A percentile compares a stretch with the other conserved stretches of the same genome.
phyloP scores from a whole-genome alignment of 2,113 vertebrate genomes.

The Mungos mungo region DNA sequence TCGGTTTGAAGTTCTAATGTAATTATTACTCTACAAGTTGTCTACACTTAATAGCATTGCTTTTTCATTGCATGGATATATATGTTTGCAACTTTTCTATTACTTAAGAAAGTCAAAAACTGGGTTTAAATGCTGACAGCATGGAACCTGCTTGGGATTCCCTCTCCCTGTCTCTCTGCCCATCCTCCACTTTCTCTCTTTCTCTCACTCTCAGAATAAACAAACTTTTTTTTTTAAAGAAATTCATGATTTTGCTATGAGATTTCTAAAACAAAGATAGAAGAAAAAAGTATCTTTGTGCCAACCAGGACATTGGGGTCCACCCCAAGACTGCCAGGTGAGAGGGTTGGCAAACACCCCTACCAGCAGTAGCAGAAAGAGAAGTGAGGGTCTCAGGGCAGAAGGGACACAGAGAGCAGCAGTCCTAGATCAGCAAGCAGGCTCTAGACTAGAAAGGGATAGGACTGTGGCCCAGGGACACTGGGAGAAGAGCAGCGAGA shows the following conservation, averaged over 20 bases:
- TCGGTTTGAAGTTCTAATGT: neutral
- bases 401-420: neutral
- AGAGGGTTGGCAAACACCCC: neutral
- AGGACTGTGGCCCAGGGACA: rapidly evolving
- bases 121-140: neutral
- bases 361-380: neutral
- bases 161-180: too few relatives aligned
- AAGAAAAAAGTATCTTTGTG: neutral
- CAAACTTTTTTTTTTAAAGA: too few relatives aligned
- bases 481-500: neutral
- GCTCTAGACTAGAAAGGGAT: neutral
- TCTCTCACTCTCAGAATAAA: too few relatives aligned
- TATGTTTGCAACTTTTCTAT: neutral
- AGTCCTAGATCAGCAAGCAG: too few relatives aligned
- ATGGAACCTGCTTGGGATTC: too few relatives aligned
- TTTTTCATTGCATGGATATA: neutral
- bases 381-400: rapidly evolving
- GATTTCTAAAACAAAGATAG: neutral
- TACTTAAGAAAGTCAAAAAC: neutral
- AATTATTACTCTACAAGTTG: neutral
- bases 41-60: neutral
- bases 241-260: neutral
- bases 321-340: rapidly evolving
- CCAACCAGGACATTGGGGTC: neutral
- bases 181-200: too few relatives aligned